These are phyloP conservation scores for Chaetorhynchus papuensis DNA, from an alignment of 2,113 vertebrate genomes.

Conservation along the genomic window DNA sequence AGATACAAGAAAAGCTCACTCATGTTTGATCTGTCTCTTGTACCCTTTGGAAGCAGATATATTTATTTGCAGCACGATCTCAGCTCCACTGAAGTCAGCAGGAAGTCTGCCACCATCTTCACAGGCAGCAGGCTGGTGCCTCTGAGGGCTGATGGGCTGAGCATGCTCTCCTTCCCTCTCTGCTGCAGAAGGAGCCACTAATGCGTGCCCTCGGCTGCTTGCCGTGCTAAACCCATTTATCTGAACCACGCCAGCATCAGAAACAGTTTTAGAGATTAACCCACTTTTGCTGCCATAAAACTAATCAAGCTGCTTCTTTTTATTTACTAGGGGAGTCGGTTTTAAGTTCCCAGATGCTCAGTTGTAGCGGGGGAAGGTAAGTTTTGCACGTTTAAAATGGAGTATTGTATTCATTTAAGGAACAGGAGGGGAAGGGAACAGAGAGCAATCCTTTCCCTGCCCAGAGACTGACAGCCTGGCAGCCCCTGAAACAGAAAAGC, in stretches of 20 bases:
- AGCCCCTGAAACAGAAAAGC: not conserved
- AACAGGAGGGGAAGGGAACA: not conserved
- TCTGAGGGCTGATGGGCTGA: not conserved
- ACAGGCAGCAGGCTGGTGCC: not conserved
- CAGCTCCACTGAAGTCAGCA: not conserved
- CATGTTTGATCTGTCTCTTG: not conserved
- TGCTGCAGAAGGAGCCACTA: not conserved
- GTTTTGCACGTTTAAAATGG: not conserved
- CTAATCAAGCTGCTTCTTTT: slow-evolving; percentile 6
- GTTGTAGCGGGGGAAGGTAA: not conserved
- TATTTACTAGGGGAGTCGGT: not conserved
- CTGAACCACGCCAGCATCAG: slow-evolving; percentile 15
- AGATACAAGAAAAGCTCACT: not conserved
- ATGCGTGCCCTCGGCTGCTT: not conserved
- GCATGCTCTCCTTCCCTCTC: not conserved
- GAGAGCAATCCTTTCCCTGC: not conserved
- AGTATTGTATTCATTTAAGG: not conserved
- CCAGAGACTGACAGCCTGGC: not conserved
- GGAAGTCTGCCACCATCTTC: not conserved
- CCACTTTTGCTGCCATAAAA: slow-evolving; percentile 22
- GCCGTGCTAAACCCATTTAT: slow-evolving; percentile 22
- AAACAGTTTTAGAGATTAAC: slow-evolving; percentile 12
- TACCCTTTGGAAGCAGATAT: not conserved
- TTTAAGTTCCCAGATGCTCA: slow-evolving; percentile 5
- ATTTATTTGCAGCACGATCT: slow-evolving; percentile 22